phyloP scores from a whole-genome alignment of 1,140 invertebrate species.

The Orchesella cincta region DNA sequence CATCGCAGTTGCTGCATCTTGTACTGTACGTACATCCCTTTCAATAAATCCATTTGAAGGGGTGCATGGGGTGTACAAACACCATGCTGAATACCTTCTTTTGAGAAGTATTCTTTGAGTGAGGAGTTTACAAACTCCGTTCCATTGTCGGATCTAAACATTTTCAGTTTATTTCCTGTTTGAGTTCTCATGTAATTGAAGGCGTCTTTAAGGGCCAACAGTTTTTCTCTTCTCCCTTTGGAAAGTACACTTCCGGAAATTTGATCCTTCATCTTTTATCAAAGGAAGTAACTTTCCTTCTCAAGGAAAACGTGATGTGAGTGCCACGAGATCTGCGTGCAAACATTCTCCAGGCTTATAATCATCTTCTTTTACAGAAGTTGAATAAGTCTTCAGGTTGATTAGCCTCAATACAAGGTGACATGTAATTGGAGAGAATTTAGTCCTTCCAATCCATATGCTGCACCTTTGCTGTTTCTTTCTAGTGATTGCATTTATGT shows the following conservation, averaged over 20 bases:
- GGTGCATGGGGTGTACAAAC: constrained; percentile 11
- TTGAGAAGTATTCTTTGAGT: constrained; percentile 25
- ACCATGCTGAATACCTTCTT: constrained; percentile 32
- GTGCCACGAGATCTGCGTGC: neutral
- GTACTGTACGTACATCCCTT: constrained; percentile 26
- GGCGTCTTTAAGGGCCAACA: neutral
- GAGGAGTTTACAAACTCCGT: constrained; percentile 48
- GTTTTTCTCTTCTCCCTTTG: constrained; percentile 11
- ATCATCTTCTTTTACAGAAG: neutral
- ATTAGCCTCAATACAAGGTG: neutral
- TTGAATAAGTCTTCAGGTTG: neutral
- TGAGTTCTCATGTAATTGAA: constrained; percentile 48
- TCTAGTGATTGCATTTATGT: neutral
- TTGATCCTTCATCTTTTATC: constrained; percentile 2
- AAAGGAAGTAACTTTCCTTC: constrained; percentile 12
- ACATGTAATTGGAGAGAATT: neutral
- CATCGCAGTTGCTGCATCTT: constrained; percentile 32
- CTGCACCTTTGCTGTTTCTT: constrained; percentile 7
- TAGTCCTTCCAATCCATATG: neutral
- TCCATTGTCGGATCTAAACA: constrained; percentile 58
- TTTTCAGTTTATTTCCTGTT: constrained; percentile 53
- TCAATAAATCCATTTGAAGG: constrained; percentile 36
- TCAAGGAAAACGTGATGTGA: neutral
- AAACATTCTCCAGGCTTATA: neutral
- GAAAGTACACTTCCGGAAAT: neutral